A percentile compares a stretch with the other conserved stretches of the same genome.
Conservation (phyloP, 2,888 invertebrate species). For the Latrodectus hesperus region DNA sequence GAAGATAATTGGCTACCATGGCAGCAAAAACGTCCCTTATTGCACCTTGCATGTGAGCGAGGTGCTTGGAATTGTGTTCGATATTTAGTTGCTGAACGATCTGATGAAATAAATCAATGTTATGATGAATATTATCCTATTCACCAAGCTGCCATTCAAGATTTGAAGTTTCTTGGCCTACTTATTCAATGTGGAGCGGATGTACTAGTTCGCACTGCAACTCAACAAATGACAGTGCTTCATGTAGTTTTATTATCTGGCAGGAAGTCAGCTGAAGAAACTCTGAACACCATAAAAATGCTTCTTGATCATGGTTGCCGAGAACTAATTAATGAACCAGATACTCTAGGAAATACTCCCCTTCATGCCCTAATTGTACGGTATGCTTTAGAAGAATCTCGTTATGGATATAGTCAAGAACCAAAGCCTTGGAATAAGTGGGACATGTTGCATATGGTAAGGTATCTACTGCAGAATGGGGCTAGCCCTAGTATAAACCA, state of each 20-base stretch:
- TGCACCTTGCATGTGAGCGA: conserved; percentile 83
- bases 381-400: conserved; percentile 82
- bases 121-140: conserved; percentile 87
- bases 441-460: conserved; percentile 83
- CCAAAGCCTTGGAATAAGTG: conserved; percentile 81
- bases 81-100: conserved; percentile 80
- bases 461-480: conserved; percentile 78
- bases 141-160: conserved; percentile 83
- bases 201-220: conserved; percentile 82
- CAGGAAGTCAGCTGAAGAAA: conserved; percentile 83
- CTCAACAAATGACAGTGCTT: conserved; percentile 81
- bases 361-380: conserved; percentile 80
- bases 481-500: conserved; percentile 83
- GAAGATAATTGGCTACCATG: conserved; percentile 83
- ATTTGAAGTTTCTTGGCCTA: conserved; percentile 80
- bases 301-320: conserved; percentile 83
- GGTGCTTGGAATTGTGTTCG: conserved; percentile 84
- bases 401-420: conserved; percentile 79
- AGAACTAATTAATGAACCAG: conserved; percentile 83
- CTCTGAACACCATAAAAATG: conserved; percentile 81
- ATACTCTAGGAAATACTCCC: conserved; percentile 84
- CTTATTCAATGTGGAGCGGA: conserved; percentile 81
- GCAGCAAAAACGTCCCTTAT: conserved; percentile 78
- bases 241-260: conserved; percentile 80
- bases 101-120: conserved; percentile 81